phyloP scores from a whole-genome alignment of 2,888 invertebrate species.

The Monochamus alternatus region DNA sequence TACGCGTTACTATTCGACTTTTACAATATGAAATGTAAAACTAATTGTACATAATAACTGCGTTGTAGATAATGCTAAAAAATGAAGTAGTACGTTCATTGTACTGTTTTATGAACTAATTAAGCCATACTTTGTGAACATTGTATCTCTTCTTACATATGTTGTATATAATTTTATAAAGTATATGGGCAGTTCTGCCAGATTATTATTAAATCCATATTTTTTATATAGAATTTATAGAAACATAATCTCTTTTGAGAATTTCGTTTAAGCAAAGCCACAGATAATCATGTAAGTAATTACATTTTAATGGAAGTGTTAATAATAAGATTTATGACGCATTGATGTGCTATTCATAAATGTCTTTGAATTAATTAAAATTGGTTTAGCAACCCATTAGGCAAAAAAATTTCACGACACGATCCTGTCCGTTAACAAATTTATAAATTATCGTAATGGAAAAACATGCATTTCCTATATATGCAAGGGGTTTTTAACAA shows the following conservation, averaged over 20 bases:
- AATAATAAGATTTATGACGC: neutral
- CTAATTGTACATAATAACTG: neutral
- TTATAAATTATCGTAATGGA: too few relatives aligned
- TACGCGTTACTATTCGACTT: neutral
- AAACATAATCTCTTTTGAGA: neutral
- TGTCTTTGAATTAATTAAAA: too few relatives aligned
- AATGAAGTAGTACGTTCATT: neutral
- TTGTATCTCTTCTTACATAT: neutral
- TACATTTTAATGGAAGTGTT: neutral
- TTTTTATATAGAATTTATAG: neutral
- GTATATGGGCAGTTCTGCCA: neutral
- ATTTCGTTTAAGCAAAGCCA: neutral
- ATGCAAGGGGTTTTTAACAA: too few relatives aligned
- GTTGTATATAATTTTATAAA: slow-evolving; percentile 1
- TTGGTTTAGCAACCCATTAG: too few relatives aligned
- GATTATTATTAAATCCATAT: neutral
- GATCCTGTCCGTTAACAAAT: too few relatives aligned
- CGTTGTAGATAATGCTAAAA: neutral
- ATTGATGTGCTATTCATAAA: neutral
- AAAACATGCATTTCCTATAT: too few relatives aligned
- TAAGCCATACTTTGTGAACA: neutral
- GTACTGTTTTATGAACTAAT: neutral
- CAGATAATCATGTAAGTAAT: neutral
- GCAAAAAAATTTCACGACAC: too few relatives aligned
- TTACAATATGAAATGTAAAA: neutral